A percentile compares a stretch with the other conserved stretches of the same genome.
Evolutionary conservation across 2,888 invertebrate species (phyloP).

Genomic region (Rhingia campestris): DNA sequence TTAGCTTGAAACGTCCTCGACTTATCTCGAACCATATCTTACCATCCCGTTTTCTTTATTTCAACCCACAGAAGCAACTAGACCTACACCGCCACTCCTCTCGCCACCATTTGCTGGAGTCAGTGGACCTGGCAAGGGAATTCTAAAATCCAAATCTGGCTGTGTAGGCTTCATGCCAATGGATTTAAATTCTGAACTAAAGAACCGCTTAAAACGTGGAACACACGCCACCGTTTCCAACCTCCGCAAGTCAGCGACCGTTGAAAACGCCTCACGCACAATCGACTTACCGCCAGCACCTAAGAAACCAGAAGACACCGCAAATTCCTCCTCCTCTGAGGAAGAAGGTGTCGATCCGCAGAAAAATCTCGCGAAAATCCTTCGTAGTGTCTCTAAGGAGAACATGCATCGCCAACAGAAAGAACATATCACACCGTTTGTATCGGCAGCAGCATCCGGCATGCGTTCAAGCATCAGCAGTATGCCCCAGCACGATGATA

Average conservation of each 20-base stretch:
- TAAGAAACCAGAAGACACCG: constrained; percentile 45
- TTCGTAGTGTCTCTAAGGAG: constrained; percentile 80
- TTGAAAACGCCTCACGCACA: constrained; percentile 75
- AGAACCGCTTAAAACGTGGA: constrained; percentile 81
- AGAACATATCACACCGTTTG: constrained; percentile 56
- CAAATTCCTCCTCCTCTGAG: constrained; percentile 70
- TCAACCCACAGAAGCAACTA: constrained; percentile 57
- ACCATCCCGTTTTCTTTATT: neutral
- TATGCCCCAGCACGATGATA: constrained; percentile 79
- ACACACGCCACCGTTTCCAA: constrained; percentile 81
- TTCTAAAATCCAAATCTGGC: constrained; percentile 80
- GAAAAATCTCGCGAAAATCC: constrained; percentile 79
- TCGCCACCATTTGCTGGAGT: constrained; percentile 64
- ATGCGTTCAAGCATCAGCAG: constrained; percentile 33
- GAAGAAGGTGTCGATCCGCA: constrained; percentile 77
- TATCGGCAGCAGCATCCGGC: constrained; percentile 19
- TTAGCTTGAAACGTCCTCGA: constrained; percentile 1
- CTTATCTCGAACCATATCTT: neutral
- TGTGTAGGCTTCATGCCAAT: constrained; percentile 81
- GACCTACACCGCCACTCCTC: constrained; percentile 62
- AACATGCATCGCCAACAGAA: constrained; percentile 76
- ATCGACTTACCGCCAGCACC: constrained; percentile 29
- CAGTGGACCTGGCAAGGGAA: constrained; percentile 77
- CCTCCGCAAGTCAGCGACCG: constrained; percentile 80
- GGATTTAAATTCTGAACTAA: constrained; percentile 81